Percentiles rank a stretch among this genome's conserved stretches.
Conservation (phyloP, 2,797 vertebrate species). For the Anniella stebbinsi region DNA sequence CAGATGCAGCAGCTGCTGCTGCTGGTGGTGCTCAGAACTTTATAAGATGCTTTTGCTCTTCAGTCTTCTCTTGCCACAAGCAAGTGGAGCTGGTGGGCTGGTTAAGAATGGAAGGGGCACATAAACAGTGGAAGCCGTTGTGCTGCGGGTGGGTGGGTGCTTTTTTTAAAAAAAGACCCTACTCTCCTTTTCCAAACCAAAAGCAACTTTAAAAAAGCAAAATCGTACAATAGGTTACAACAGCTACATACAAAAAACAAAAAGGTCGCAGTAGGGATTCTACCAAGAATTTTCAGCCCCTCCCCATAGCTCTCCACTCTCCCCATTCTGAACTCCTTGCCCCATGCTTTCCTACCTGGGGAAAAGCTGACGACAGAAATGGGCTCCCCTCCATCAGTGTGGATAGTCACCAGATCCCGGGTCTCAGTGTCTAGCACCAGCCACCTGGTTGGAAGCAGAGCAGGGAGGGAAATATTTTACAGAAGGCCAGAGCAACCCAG, state of each 20-base stretch:
- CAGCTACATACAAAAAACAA: too few relatives aligned
- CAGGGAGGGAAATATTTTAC: not conserved
- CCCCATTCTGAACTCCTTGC: conserved; percentile 55
- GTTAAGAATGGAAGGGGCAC: not conserved
- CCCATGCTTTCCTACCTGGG: conserved; percentile 80
- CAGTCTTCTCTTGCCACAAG: not conserved
- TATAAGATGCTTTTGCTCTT: not conserved
- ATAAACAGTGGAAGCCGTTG: not conserved
- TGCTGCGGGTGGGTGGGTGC: too few relatives aligned
- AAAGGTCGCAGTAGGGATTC: not conserved
- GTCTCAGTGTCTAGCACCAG: conserved; percentile 92
- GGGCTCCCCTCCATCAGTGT: conserved; percentile 91
- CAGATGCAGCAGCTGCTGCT: too few relatives aligned
- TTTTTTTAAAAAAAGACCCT: too few relatives aligned
- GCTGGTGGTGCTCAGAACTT: too few relatives aligned
- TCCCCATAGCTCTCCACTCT: not conserved
- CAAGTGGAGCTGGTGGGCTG: not conserved
- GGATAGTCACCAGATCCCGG: conserved; percentile 88
- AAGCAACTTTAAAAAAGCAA: not conserved
- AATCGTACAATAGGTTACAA: too few relatives aligned
- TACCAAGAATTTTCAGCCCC: not conserved
- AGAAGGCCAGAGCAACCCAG: too few relatives aligned
- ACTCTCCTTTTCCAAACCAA: not conserved
- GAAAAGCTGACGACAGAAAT: conserved; percentile 91
- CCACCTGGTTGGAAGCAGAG: conserved; percentile 81